phyloP scores from a whole-genome alignment of 2,888 invertebrate genomes.

The Oscheius onirici region DNA sequence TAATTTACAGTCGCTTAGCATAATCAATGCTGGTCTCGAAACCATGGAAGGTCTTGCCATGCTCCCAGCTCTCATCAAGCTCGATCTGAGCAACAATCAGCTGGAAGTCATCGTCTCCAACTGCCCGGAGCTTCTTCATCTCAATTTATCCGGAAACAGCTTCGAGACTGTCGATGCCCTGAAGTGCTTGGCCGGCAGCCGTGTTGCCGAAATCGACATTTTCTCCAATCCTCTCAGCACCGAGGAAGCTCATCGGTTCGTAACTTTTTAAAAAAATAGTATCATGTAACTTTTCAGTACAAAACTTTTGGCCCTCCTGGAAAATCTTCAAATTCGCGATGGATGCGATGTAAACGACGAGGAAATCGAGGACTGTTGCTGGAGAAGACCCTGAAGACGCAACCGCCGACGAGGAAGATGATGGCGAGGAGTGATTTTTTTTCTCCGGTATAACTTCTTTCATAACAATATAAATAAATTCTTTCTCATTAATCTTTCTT shows the following conservation, averaged over 20 bases:
- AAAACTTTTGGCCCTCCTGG: conserved; percentile 84
- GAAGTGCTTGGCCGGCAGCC: neutral
- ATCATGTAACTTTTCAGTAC: neutral
- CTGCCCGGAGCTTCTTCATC: conserved; percentile 87
- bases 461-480: too few species aligned
- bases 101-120: conserved; percentile 71
- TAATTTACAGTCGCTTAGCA: conserved; percentile 80
- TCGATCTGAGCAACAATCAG: conserved; percentile 73
- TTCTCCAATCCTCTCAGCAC: conserved; percentile 21
- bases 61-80: conserved; percentile 88
- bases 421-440: conserved; percentile 75
- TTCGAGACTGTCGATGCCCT: conserved; percentile 8
- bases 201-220: conserved; percentile 21
- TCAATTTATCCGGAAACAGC: conserved; percentile 85
- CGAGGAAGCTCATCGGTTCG: conserved; percentile 16
- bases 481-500: too few species aligned
- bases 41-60: conserved; percentile 85
- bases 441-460: too few species aligned
- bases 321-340: conserved; percentile 89
- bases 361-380: conserved; percentile 49
- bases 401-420: conserved; percentile 67
- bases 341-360: conserved; percentile 78
- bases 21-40: conserved; percentile 94
- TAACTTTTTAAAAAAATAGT: neutral
- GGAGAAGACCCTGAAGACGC: conserved; percentile 15